Evolutionary conservation across 2,888 invertebrate species (phyloP), one percentile per base, ranked within the genome.

Genomic region (Cosmia pyralina): DNA sequence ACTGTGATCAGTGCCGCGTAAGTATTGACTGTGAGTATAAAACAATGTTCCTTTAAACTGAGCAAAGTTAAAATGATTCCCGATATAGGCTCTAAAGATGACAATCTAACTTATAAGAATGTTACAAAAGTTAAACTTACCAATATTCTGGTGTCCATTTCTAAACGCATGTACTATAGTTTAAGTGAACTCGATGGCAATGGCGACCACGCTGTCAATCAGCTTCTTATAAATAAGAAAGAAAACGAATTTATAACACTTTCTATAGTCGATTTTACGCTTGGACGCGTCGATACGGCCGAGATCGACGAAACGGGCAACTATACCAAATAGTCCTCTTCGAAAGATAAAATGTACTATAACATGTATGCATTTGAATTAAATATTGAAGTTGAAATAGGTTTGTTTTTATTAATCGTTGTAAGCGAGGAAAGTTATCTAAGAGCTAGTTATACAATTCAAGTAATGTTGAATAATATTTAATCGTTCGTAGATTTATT

Each of bases 171-270:
- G 84, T 85, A 84, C 84, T 83, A 76, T 87, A 83, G 70, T 77
- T 69, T 41, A 72, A 84, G 75, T 79, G 87, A 83, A 86, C 88
- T 87, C 83, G 77, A 81, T 83, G 83, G 88, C 85, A 94, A 94
- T 95, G 94, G 84, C 90, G 79, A 81, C 67, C 68, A 52, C 79
- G 79, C 68, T 87, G 87, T 85, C 90, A 90, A 88, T 88, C 92
- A 84, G 88, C 89, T 90, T 92, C 92, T 95, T 95, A 93, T 95
- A 95, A 94, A 93, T 90, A 91, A 92, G 92, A 92, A 94, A 94
- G 93, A 95, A 95, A 94, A 94, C 92, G 90, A 93, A 91, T 92
- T 92, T 90, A 85, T 75, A 91, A 89, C 92, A 95, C 96, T 96
- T 96, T 96, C 96, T 95, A 94, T 72, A 75, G 80, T 77, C 88